Base-by-base conservation (phyloP, 2,113 vertebrate genomes). In the Brachyhypopomus occidentalis region DNA sequence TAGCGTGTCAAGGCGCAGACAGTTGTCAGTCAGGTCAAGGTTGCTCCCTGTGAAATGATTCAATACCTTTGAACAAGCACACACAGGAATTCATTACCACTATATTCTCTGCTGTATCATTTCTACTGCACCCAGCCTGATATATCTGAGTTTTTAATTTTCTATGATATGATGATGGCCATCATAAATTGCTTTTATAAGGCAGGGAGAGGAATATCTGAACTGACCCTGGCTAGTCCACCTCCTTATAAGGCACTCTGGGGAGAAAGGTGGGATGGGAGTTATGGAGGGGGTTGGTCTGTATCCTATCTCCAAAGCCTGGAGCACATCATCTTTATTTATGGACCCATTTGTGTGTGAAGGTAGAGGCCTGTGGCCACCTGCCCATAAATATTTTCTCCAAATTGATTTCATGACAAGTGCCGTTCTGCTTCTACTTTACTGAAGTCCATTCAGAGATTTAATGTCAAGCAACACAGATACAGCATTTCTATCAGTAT, bases 241-340 rank as follows among this genome's bases (percentile, higher is more conserved):
- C 34, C 73, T 75, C n/a, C 36, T 23, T 36, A 60, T 62, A 22
- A 75, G 30, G 34, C 34, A 23, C 58, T 38, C 56, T 59, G 20
- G 66, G 55, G 34, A 75, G n/a, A 59, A 75, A 60, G 36, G 20
- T 75, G 72, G 17, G 55, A 6, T 74, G 56, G 56, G 58, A 75
- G 73, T 27, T 75, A 34, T 30, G 56, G 11, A 9, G 30, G 58
- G 20, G 73, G 58, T 41, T 62, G 56, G 73, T 38, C 58, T 41
- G 56, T 62, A 75, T 58, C 55, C 52, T 34, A 66, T 69, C 64
- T 75, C 34, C 58, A 60, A 75, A 75, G 73, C 73, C 58, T 75
- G 73, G 12, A 75, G 56, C 73, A 45, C 23, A 75, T 75, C 72
- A 75, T 75, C 73, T 60, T 75, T 75, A 75, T 75, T 75, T 75